phyloP scores from a whole-genome alignment of 2,113 vertebrate genomes.

The Podocnemis expansa region DNA sequence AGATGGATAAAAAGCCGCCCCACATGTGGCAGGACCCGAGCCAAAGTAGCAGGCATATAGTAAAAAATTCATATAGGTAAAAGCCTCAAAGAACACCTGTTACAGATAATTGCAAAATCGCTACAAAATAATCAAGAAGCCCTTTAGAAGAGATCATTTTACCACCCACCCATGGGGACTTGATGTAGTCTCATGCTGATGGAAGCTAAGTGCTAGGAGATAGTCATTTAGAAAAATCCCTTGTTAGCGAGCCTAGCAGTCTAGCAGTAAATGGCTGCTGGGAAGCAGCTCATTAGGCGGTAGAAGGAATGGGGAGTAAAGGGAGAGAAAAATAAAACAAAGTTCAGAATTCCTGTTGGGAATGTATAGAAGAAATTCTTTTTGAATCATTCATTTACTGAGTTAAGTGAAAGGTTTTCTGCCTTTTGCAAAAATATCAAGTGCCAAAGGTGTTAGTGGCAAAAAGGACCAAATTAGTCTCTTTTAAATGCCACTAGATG shows the following conservation, averaged over 20 bases:
- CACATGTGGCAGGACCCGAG: slow-evolving; percentile 3
- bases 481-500: neutral
- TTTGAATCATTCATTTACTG: neutral
- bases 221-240: neutral
- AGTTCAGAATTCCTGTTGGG: slow-evolving; percentile 32
- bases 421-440: neutral
- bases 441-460: neutral
- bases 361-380: neutral
- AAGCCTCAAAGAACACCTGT: slow-evolving; percentile 22
- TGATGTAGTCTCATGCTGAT: slow-evolving; percentile 19
- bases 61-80: slow-evolving; percentile 16
- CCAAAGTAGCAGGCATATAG: slow-evolving; percentile 13
- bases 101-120: neutral
- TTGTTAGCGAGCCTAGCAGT: neutral
- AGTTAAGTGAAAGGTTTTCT: neutral
- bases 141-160: slow-evolving; percentile 21
- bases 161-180: neutral
- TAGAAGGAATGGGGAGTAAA: neutral
- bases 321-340: neutral
- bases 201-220: slow-evolving; percentile 20
- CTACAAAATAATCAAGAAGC: slow-evolving; percentile 42
- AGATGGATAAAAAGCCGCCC: slow-evolving; percentile 1
- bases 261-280: neutral
- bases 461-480: neutral
- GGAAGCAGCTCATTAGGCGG: neutral